phyloP scores from a whole-genome alignment of 2,797 vertebrate species.

The Hipposideros larvatus region DNA sequence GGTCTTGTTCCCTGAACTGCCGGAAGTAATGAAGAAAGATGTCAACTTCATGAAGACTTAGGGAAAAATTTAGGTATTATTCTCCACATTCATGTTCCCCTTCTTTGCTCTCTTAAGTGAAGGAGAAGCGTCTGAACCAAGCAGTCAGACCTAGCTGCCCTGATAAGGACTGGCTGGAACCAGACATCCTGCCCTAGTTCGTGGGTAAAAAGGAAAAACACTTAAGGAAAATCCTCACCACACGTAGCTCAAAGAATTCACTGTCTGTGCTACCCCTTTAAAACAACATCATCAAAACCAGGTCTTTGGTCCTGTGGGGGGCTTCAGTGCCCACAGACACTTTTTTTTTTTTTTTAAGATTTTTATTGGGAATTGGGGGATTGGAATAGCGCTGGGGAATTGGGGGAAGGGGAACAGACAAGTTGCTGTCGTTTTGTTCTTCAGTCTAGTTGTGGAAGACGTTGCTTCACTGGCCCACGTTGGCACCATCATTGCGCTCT shows the following conservation, averaged over 20 bases:
- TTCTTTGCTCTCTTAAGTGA: background rate
- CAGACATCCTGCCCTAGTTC: background rate
- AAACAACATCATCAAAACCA: background rate
- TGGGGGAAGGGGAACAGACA: no score
- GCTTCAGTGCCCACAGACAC: background rate
- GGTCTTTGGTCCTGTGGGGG: background rate
- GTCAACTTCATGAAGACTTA: background rate
- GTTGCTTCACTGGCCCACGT: no score
- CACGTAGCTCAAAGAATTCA: background rate
- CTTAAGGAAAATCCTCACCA: background rate
- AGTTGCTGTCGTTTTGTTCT: no score
- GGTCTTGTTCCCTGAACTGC: background rate
- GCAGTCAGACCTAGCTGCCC: background rate
- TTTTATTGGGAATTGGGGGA: no score
- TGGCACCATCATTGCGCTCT: no score
- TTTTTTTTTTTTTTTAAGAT: no score
- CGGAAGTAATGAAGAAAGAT: background rate
- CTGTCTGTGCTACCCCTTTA: background rate
- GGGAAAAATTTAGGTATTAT: background rate
- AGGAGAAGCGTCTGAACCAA: background rate
- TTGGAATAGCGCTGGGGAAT: no score
- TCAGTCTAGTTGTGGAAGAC: no score
- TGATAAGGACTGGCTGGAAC: background rate
- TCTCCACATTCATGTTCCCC: background rate
- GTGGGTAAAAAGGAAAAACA: background rate